A percentile compares a stretch with the other conserved stretches of the same genome.
Evolutionary conservation across 2,113 vertebrate species (phyloP).

Genomic region (Mastomys natalensis): DNA sequence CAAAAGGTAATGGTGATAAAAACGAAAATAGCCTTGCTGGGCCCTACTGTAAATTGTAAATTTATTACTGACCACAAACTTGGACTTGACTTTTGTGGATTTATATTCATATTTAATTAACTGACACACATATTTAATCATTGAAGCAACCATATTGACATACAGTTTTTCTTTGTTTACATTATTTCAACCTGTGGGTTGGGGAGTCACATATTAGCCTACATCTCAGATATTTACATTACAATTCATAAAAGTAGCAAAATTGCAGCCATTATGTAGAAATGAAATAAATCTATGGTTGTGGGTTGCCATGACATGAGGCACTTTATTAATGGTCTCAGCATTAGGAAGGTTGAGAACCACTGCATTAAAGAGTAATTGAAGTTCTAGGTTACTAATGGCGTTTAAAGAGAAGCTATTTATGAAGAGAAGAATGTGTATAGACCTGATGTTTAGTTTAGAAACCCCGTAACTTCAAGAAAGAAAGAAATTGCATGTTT

Average conservation of each 20-base stretch:
- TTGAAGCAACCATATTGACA: not conserved
- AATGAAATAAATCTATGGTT: not conserved
- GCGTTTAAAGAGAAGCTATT: not conserved
- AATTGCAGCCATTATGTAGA: not conserved
- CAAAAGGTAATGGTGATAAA: not conserved
- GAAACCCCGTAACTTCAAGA: not conserved
- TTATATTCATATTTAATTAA: conserved; percentile 8
- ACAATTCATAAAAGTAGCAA: not conserved
- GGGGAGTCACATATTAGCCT: not conserved
- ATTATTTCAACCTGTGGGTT: not conserved
- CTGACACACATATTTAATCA: not conserved
- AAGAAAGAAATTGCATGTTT: not conserved
- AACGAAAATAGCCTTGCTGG: not conserved
- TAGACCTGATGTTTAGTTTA: not conserved
- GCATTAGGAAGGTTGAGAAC: too few species aligned
- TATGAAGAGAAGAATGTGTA: not conserved
- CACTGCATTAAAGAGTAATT: not conserved
- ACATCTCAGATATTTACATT: not conserved
- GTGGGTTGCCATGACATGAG: not conserved
- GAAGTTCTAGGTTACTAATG: not conserved
- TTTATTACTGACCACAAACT: not conserved
- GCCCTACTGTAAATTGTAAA: not conserved
- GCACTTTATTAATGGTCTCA: not conserved
- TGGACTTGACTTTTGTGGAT: not conserved
- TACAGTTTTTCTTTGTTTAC: not conserved